Percentiles rank a stretch among this genome's conserved stretches.
These are phyloP conservation scores for Ochlodes sylvanus DNA, from an alignment of 2,888 invertebrate species.

Conservation along the genomic window DNA sequence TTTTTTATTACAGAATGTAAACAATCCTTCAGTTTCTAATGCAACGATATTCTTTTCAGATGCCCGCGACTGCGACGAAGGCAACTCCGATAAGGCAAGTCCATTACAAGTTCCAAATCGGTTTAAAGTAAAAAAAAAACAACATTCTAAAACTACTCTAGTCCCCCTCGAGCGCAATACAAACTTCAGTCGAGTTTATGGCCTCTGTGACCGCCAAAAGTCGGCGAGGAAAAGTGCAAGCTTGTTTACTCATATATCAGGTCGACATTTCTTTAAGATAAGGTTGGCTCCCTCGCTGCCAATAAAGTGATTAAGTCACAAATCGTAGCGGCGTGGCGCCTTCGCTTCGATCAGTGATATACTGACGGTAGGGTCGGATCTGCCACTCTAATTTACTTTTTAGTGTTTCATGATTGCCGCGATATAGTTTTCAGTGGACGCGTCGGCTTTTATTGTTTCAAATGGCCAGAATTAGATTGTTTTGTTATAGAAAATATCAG, in stretches of 20 bases:
- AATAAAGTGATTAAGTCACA: constrained; percentile 85
- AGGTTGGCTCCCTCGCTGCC: constrained; percentile 78
- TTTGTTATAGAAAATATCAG: too few species aligned
- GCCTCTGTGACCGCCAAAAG: constrained; percentile 79
- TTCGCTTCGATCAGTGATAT: constrained; percentile 46
- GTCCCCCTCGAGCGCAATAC: constrained; percentile 68
- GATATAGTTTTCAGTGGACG: constrained; percentile 28
- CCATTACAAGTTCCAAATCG: constrained; percentile 48
- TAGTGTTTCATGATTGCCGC: constrained; percentile 28
- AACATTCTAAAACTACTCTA: constrained; percentile 58
- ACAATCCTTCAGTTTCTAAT: constrained; percentile 12
- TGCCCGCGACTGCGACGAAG: constrained; percentile 70
- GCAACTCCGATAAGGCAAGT: constrained; percentile 66
- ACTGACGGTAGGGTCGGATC: constrained; percentile 40
- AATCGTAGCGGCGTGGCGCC: constrained; percentile 69
- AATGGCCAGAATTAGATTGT: neutral
- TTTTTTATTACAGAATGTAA: too few species aligned
- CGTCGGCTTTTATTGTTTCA: neutral
- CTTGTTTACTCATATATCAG: constrained; percentile 83
- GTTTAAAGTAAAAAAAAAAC: constrained; percentile 55
- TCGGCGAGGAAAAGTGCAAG: constrained; percentile 79
- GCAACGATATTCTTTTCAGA: constrained; percentile 67
- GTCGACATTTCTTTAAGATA: constrained; percentile 81
- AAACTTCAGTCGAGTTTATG: constrained; percentile 76
- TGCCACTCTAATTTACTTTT: constrained; percentile 39